Evolutionary conservation across 1,140 invertebrate genomes (phyloP), one percentile per base, ranked within the genome.

Genomic region (Gryon sp.): DNA sequence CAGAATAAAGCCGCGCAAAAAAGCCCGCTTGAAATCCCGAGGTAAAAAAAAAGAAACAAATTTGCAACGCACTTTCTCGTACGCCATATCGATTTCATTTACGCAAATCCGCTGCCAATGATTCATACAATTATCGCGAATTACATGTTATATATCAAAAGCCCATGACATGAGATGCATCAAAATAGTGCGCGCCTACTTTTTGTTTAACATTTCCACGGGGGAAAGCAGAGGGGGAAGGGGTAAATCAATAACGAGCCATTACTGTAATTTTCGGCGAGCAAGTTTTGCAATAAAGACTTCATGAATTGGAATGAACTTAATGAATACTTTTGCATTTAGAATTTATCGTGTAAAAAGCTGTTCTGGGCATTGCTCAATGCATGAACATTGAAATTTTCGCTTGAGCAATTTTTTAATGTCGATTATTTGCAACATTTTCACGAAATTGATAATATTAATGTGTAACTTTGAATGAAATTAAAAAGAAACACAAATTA

Each of bases 281-380:
- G 28, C 22, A 69, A 59, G 32, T 69, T 69, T 59, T 45, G 45
- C 46, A 69, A 69, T 69, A 69, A 69, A 69, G 65, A 59, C 45
- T 43, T 59, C 52, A 28, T 52, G 53, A 50, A 69, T 69, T 59
- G 43, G 45, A 59, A 52, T 59, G 24, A 59, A 59, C 53, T 59
- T 69, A 60, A 69, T 20, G 45, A 69, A 69, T 9, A 11, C 15
- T 43, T 50, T 38, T n/a, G 36, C 63, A 52, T 50, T 59, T 20
- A 20, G 36, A 43, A 52, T 43, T 18, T 41, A 48, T n/a, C n/a
- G 20, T 24, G 28, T 52, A 24, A 34, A 57, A 68, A 66, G 30
- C n/a, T n/a, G n/a, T n/a, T n/a, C n/a, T n/a, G n/a, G n/a, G n/a
- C n/a, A n/a, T n/a, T n/a, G n/a, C n/a, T n/a, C n/a, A n/a, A n/a